These are phyloP conservation scores for Ailuropoda melanoleuca DNA, from an alignment of 2,113 vertebrate genomes.

Conservation along the genomic window DNA sequence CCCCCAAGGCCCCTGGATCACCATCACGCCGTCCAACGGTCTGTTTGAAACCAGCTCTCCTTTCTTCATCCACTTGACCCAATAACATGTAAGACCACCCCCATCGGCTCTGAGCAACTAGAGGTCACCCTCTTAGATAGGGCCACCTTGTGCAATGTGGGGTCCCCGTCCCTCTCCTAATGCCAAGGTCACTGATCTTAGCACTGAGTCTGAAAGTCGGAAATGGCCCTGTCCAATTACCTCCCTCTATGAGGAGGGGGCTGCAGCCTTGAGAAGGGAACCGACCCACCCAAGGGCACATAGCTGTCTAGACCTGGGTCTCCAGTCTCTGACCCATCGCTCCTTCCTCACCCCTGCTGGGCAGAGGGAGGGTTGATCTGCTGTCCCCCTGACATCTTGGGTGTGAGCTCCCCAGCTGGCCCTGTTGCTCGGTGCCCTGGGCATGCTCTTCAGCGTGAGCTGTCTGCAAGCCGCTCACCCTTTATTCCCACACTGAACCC, in stretches of 20 bases:
- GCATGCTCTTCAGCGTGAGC: not conserved
- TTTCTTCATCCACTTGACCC: not conserved
- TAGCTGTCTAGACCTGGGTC: not conserved
- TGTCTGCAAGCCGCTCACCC: not conserved
- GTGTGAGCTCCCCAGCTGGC: not conserved
- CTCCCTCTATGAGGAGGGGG: not conserved
- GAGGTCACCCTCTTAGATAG: not conserved
- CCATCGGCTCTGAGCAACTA: not conserved
- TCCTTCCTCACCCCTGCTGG: not conserved
- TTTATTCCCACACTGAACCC: not conserved
- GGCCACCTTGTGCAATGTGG: fast-evolving
- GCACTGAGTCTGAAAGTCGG: not conserved
- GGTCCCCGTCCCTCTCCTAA: too few relatives aligned
- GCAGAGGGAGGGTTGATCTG: not conserved
- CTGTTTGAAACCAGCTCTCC: not conserved
- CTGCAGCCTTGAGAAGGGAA: not conserved
- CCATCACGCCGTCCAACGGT: fast-evolving
- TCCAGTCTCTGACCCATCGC: not conserved
- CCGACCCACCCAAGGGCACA: not conserved
- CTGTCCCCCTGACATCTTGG: not conserved
- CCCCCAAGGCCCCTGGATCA: fast-evolving
- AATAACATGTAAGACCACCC: not conserved
- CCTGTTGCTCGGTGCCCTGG: not conserved
- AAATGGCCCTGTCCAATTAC: not conserved
- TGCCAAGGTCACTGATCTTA: not conserved